phyloP scores from a whole-genome alignment of 1,140 invertebrate genomes.

The Phthorimaea operculella region DNA sequence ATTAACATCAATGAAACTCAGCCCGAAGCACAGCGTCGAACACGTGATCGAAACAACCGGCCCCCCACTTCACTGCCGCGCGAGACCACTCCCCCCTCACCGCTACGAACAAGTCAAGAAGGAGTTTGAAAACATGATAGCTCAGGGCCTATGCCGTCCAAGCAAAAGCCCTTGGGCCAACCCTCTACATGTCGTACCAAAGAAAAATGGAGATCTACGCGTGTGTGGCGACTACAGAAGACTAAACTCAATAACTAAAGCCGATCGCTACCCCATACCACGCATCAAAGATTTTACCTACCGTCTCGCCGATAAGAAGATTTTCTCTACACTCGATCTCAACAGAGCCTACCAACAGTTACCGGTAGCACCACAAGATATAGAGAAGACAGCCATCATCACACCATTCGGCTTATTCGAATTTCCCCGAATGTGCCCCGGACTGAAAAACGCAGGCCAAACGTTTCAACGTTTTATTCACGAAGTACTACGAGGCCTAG shows the following conservation, averaged over 20 bases:
- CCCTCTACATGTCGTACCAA: slow-evolving; percentile 47
- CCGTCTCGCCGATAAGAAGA: slow-evolving; percentile 10
- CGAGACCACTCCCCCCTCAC: slow-evolving; percentile 37
- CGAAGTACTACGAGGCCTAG: slow-evolving; percentile 33
- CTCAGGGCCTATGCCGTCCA: slow-evolving; percentile 35
- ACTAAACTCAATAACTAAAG: slow-evolving; percentile 50
- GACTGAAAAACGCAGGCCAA: slow-evolving; percentile 40
- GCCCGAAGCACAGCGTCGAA: slow-evolving; percentile 10
- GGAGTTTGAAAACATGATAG: slow-evolving; percentile 37
- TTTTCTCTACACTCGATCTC: slow-evolving; percentile 61
- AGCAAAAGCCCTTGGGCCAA: slow-evolving; percentile 51
- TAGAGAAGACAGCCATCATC: slow-evolving; percentile 38
- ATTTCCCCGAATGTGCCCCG: slow-evolving; percentile 34
- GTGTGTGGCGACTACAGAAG: slow-evolving; percentile 57
- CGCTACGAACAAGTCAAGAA: slow-evolving; percentile 25
- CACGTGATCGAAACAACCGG: slow-evolving; percentile 30
- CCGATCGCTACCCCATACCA: slow-evolving; percentile 31
- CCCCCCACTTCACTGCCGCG: slow-evolving; percentile 20
- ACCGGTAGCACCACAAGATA: slow-evolving; percentile 28
- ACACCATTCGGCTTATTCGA: slow-evolving; percentile 44
- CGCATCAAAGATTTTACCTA: slow-evolving; percentile 14
- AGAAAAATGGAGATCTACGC: slow-evolving; percentile 46
- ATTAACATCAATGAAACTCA: neutral
- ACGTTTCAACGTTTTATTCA: slow-evolving; percentile 67
- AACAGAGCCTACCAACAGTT: slow-evolving; percentile 56